Base-by-base conservation (phyloP, 64 coral and sea anemone genomes). In the Porites australiensis region DNA sequence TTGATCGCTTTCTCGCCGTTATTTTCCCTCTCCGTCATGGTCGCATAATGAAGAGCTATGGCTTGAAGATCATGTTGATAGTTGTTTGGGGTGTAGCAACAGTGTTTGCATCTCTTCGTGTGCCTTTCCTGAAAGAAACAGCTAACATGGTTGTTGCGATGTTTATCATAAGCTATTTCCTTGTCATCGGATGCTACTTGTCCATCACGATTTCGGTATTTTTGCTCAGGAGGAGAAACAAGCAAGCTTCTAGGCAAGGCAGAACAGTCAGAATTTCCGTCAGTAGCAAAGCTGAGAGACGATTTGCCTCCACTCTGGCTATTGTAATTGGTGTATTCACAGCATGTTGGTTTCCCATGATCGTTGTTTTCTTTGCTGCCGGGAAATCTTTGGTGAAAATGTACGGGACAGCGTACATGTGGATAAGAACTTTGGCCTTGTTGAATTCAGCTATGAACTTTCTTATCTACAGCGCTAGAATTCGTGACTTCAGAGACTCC, bases 361-460 rank as follows among this genome's bases (percentile, higher is more conserved):
- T n/a, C n/a, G n/a, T n/a, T n/a, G n/a, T n/a, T n/a, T n/a, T n/a
- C n/a, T n/a, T n/a, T n/a, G n/a, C n/a, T n/a, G n/a, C n/a, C n/a
- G n/a, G n/a, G n/a, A n/a, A n/a, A n/a, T n/a, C n/a, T n/a, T n/a
- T n/a, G 19, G 55, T 67, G 8, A 58, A 89, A 43, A 58, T 77
- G n/a, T 16, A 70, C 50, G 87, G 87, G 5, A 20, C 57, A 4
- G 53, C 53, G 27, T 89, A 77, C 73, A 89, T 89, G 87, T 72
- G 70, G 70, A 44, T 72, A 0, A 5, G n/a, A 72, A 37, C 70
- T 9, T 44, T 72, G 13, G 70, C 70, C 11, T 27, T 77, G 4
- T 77, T 54, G 10, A 77, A 89, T 46, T 89, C 88, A 22, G 70
- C 86, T 65, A 59, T 88, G 69, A 88, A 88, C n/a, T 88, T 88